Conservation (phyloP, 2,888 invertebrate species). For the Drosophila diplacantha region DNA sequence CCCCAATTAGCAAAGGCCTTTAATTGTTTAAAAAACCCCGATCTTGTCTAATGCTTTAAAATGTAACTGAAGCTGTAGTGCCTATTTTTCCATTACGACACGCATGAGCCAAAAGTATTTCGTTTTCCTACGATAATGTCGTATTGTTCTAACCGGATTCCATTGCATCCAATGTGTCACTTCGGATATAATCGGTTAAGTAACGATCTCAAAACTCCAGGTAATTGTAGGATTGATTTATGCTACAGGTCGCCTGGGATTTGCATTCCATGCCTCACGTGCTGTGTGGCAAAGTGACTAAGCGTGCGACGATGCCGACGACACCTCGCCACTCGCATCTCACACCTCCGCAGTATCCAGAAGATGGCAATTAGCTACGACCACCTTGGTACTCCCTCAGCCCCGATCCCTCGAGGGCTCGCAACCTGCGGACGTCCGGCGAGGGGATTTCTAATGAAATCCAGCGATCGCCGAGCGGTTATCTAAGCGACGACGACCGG, state of each 20-base stretch:
- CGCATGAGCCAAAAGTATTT: background rate
- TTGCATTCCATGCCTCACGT: slow-evolving; percentile 20
- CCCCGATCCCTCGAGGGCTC: slow-evolving; percentile 3
- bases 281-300: slow-evolving; percentile 14
- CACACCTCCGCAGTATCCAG: slow-evolving; percentile 1
- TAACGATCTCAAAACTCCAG: slow-evolving; percentile 25
- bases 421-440: background rate
- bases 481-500: slow-evolving; percentile 30
- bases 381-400: slow-evolving; percentile 9
- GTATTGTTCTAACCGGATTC: slow-evolving; percentile 19
- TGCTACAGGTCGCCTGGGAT: slow-evolving; percentile 3
- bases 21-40: background rate
- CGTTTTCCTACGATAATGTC: background rate
- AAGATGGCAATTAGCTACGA: slow-evolving; percentile 10
- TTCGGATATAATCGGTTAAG: slow-evolving; percentile 9
- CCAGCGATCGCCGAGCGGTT: slow-evolving; percentile 35
- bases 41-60: background rate
- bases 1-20: background rate
- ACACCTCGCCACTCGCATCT: background rate
- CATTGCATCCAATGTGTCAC: slow-evolving; percentile 15
- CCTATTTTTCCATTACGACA: background rate
- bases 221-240: slow-evolving; percentile 21
- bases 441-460: slow-evolving; percentile 47
- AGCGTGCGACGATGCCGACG: slow-evolving; percentile 12
- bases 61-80: background rate